A percentile compares a stretch with the other conserved stretches of the same genome.
Evolutionary conservation across 2,797 vertebrate genomes (phyloP).

Genomic region (Chlorospingus semifuscus): DNA sequence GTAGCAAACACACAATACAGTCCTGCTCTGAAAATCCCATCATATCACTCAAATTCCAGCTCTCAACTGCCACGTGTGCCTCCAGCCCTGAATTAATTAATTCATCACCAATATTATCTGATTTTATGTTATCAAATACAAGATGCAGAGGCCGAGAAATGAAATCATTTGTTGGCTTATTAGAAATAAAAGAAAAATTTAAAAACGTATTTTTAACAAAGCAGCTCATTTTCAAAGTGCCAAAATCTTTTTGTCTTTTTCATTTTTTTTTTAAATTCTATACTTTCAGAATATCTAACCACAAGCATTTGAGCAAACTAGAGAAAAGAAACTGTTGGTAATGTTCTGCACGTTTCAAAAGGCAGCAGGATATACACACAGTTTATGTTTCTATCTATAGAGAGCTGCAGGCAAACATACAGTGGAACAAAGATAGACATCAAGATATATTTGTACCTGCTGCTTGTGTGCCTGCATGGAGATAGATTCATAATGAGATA

Average conservation of each 20-base stretch:
- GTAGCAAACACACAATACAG: neutral
- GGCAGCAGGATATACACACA: constrained; percentile 61
- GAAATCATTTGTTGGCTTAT: neutral
- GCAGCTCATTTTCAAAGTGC: neutral
- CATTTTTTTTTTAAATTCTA: neutral
- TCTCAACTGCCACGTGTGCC: neutral
- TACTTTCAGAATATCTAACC: constrained; percentile 61
- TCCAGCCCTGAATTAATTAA: neutral
- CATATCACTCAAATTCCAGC: neutral
- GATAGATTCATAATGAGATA: constrained; percentile 69
- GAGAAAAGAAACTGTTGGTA: constrained; percentile 75
- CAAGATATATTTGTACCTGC: constrained; percentile 70
- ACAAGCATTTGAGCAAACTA: constrained; percentile 69
- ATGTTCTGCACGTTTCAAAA: constrained; percentile 71
- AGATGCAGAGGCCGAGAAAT: neutral
- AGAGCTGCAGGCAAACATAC: constrained; percentile 68
- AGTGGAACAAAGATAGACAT: constrained; percentile 75
- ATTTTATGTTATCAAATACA: neutral
- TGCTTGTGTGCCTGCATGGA: constrained; percentile 45
- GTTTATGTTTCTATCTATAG: constrained; percentile 74
- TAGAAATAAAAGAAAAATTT: neutral
- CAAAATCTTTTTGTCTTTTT: neutral
- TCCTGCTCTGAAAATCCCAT: neutral
- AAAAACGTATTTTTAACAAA: neutral
- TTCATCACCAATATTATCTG: neutral